A percentile compares a stretch with the other conserved stretches of the same genome.
Evolutionary conservation across 2,888 invertebrate species (phyloP).

Genomic region (Ormyrus pomaceus): DNA sequence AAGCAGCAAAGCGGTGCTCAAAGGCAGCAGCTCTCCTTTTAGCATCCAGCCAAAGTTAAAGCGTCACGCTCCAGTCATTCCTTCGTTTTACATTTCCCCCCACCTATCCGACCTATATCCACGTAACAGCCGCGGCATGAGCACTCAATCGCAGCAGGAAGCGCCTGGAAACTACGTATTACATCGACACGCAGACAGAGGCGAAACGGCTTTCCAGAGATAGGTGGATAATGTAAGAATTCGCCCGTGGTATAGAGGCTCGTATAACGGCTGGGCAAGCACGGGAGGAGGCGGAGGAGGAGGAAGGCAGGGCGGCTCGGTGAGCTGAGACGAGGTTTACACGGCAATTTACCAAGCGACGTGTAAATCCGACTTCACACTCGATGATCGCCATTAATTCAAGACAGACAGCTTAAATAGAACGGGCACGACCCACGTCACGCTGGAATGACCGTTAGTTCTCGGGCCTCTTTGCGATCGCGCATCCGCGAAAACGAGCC

Average conservation of each 20-base stretch:
- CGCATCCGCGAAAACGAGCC: too few species aligned
- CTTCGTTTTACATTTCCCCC: constrained; percentile 24
- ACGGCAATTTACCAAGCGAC: constrained; percentile 59
- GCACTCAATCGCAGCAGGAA: constrained; percentile 46
- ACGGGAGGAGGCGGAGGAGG: constrained; percentile 7
- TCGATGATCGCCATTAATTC: constrained; percentile 60
- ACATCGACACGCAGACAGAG: background rate
- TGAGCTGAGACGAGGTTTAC: constrained; percentile 54
- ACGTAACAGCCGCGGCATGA: background rate
- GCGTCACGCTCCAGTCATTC: constrained; percentile 34
- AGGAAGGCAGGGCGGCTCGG: background rate
- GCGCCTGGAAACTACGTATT: constrained; percentile 22
- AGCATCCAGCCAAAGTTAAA: constrained; percentile 11
- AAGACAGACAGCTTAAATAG: constrained; percentile 59
- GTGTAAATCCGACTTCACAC: constrained; percentile 63
- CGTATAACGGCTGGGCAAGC: constrained; percentile 24
- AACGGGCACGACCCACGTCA: constrained; percentile 58
- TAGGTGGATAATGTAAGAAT: constrained; percentile 18
- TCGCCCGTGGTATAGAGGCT: background rate
- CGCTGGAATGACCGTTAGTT: constrained; percentile 45
- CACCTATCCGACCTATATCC: background rate
- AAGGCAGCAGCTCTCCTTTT: too few species aligned
- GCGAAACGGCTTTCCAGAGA: constrained; percentile 24
- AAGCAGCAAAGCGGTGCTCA: background rate
- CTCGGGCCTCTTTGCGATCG: background rate